A percentile compares a stretch with the other conserved stretches of the same genome.
Evolutionary conservation across 2,113 vertebrate species (phyloP).

Genomic region (Orientallactaga bullata): DNA sequence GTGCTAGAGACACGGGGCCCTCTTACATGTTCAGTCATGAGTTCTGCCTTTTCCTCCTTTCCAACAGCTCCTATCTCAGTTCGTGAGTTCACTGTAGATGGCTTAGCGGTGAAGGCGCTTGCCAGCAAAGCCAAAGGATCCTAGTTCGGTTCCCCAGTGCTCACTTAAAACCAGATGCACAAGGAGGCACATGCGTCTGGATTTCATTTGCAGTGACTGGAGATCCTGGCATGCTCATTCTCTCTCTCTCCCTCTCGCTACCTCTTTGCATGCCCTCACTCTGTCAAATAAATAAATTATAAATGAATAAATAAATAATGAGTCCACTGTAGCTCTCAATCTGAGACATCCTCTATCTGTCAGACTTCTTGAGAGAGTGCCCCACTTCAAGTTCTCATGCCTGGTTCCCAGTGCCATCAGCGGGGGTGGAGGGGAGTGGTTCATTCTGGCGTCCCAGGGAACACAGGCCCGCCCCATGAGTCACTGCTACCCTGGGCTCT

Average conservation of each 20-base stretch:
- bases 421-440: neutral
- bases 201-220: too few species aligned
- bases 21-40: neutral
- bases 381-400: neutral
- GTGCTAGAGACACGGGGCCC: neutral
- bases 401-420: neutral
- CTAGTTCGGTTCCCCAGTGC: too few species aligned
- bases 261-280: too few species aligned
- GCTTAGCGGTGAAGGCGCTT: too few species aligned
- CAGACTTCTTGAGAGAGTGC: neutral
- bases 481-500: neutral
- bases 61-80: neutral
- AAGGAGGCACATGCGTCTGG: too few species aligned
- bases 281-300: too few species aligned
- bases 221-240: too few species aligned
- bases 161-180: too few species aligned
- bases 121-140: too few species aligned
- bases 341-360: neutral
- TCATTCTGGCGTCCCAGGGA: neutral
- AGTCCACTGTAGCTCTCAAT: neutral
- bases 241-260: too few species aligned
- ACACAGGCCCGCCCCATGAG: neutral
- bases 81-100: neutral
- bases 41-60: too few species aligned
- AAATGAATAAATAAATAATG: too few species aligned